Evolutionary conservation across 2,888 invertebrate genomes (phyloP), one percentile per base, ranked within the genome.

Genomic region (Catocala sponsa): DNA sequence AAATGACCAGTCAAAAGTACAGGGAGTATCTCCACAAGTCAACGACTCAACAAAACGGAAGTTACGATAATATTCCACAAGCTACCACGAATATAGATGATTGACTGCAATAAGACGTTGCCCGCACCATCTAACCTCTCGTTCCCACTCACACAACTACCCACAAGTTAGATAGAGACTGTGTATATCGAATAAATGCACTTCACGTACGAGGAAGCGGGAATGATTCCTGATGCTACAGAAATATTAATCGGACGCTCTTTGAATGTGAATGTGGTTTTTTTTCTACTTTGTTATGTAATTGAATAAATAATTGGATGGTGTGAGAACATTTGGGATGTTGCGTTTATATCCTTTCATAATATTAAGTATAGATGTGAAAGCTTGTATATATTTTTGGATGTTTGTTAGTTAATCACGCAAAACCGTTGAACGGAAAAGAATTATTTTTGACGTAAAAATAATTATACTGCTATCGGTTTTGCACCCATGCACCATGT

Each of bases 21-120:
- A 70, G 63, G 48, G 51, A 41, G 52, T 55, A 65, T 77, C 77
- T 76, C 69, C 74, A 74, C 62, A 68, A 77, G 78, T 77, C 94
- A 93, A 88, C 89, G 93, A 94, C 93, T 88, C 83, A 80, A 79
- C 81, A 78, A 78, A 84, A 89, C 94, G 94, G 94, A 94, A 94
- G 91, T 84, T 77, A 82, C 89, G 87, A 91, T 91, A 91, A 93
- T 91, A 92, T 92, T 91, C 91, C 80, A 90, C 91, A 85, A 87
- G 88, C 90, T 87, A 91, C 87, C 87, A 91, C 90, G 92, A 94
- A 94, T 94, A 92, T 91, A 92, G 93, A 93, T 93, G 93, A 93
- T 92, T 92, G 91, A 88, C 88, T 90, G 85, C 88, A 86, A 84
- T 84, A 88, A 88, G 89, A 88, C 88, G 80, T 77, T 78, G 67